Base-by-base conservation (phyloP, 2,888 invertebrate species). In the Drosophila anceps region DNA sequence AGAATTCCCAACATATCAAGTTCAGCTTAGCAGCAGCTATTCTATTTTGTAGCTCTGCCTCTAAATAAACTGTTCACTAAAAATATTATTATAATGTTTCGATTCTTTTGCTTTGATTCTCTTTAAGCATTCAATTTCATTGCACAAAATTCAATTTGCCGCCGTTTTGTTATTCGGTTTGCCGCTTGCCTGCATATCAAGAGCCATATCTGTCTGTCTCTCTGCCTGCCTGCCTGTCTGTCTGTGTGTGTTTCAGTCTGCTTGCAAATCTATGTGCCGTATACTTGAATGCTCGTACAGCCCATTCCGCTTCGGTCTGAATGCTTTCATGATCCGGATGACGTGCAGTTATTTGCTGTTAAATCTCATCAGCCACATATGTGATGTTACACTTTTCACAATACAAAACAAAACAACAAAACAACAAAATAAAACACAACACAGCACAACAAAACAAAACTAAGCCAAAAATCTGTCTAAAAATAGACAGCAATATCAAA, bases 151-250 rank as follows among this genome's bases (percentile, higher is more conserved):
- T 79, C 33, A 82, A 76, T 87, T 82, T 70, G 60, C 58, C 48
- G 62, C 27, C 43, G 62, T 63, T 79, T 68, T 51, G 66, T 35
- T 54, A 15, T 53, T 24, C 39, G 39, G 50, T 73, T 75, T 83
- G 64, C 86, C 81, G 72, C 88, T 83, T 88, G 86, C 81, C 74
- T 80, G 67, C 70, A 57, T 69, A 64, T 71, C 72, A 78, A 78
- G 66, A 58, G 81, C 78, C 82, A 66, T 70, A 50, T 57, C 39
- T 63, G 29, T 31, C 57, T 12, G 9, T 12, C 39, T 12, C 5
- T 12, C 39, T 12, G 37, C 53, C 67, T 54, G 2, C 4, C 24
- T 12, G 37, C 48, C 67, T 48, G 51, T 57, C 39, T 1, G 18
- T 15, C 24, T 31, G 43, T 51, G 18, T 51, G 43, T 54, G 18